A percentile compares a stretch with the other conserved stretches of the same genome.
Conservation (phyloP, 2,797 vertebrate species). For the Taenioides sp. region DNA sequence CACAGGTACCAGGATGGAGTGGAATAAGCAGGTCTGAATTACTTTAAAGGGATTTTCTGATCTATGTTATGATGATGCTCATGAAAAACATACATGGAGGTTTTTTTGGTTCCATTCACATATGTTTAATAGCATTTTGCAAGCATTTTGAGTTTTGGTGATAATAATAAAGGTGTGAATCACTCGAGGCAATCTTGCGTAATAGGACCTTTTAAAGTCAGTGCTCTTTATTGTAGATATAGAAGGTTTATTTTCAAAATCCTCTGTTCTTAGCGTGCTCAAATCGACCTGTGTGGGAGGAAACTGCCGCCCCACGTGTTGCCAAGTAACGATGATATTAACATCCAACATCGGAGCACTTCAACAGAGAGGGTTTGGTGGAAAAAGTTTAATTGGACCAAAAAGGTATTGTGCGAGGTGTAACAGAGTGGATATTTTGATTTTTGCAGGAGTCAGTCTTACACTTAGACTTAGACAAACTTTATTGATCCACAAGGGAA, state of each 20-base stretch:
- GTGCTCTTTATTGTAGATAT: too few relatives aligned
- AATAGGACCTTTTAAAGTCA: too few relatives aligned
- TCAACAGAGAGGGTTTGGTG: not conserved
- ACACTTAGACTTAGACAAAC: too few relatives aligned
- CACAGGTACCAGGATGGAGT: constrained; percentile 27
- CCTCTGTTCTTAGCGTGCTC: constrained; percentile 40
- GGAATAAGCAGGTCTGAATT: not conserved
- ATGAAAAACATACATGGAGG: too few relatives aligned
- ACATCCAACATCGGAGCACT: constrained; percentile 1
- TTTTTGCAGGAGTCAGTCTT: not conserved
- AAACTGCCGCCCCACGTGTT: constrained; percentile 55
- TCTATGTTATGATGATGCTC: too few relatives aligned
- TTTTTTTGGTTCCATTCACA: too few relatives aligned
- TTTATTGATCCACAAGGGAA: too few relatives aligned
- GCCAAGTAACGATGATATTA: constrained; percentile 64
- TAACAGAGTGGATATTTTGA: not conserved
- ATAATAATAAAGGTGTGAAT: too few relatives aligned
- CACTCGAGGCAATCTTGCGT: too few relatives aligned
- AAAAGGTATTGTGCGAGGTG: not conserved
- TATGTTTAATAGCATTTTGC: too few relatives aligned
- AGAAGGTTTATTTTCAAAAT: constrained; percentile 36
- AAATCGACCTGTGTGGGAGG: constrained; percentile 55
- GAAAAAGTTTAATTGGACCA: not conserved
- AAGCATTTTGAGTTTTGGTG: too few relatives aligned
- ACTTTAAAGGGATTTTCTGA: constrained; percentile 4